Evolutionary conservation across 2,797 vertebrate genomes (phyloP).

Genomic region (Helarctos malayanus): DNA sequence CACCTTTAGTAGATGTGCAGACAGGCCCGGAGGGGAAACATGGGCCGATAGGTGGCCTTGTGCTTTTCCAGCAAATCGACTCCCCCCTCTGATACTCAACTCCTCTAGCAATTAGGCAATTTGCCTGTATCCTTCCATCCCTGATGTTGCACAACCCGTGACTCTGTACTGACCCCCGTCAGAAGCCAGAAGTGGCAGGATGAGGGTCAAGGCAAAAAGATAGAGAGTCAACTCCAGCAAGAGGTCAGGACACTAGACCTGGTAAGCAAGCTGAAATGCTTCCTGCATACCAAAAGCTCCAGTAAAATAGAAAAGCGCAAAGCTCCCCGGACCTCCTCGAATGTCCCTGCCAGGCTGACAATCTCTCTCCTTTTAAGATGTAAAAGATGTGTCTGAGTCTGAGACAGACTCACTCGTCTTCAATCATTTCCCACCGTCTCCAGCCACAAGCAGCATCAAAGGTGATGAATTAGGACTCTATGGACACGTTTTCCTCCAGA

Average conservation of each 20-base stretch:
- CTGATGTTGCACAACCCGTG: neutral
- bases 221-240: neutral
- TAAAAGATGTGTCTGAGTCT: slow-evolving; percentile 10
- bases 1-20: neutral
- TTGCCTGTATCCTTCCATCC: neutral
- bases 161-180: neutral
- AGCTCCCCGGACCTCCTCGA: neutral
- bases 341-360: slow-evolving; percentile 21
- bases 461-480: neutral
- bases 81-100: neutral
- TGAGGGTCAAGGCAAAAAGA: neutral
- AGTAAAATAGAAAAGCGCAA: neutral
- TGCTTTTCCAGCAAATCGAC: neutral
- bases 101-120: neutral
- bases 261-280: neutral
- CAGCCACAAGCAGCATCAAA: neutral
- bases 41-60: neutral
- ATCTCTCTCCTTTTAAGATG: slow-evolving; percentile 40
- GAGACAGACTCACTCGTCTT: neutral
- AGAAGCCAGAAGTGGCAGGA: neutral
- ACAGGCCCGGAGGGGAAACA: neutral
- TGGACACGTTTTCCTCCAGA: neutral
- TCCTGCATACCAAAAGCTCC: neutral
- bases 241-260: neutral
- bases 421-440: slow-evolving; percentile 57